Evolutionary conservation across 1,140 invertebrate species (phyloP), one percentile per base, ranked within the genome.

Genomic region (Atopsyche davidsoni): DNA sequence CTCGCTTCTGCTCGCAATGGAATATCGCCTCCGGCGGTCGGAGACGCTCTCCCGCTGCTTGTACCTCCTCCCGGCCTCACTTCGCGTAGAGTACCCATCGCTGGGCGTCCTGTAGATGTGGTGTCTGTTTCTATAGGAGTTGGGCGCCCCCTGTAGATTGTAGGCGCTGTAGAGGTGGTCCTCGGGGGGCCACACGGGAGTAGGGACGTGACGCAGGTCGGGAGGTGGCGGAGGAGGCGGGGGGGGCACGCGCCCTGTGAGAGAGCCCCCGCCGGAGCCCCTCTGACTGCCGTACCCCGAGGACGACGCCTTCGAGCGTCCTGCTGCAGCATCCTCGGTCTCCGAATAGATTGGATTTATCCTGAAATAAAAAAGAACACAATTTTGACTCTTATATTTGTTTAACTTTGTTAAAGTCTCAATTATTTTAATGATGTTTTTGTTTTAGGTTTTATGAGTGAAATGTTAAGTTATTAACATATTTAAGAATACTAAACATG

Each of bases 301-400:
- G 3, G 55, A 57, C 4, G 55, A 57, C 4, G 55, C 55, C 24
- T 57, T 57, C n/a, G 55, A 57, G 32, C 55, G 45, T 11, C 55
- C 55, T 4, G 55, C 55, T 6, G 36, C 55, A n/a, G 53, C 38
- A 21, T 57, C 55, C 24, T 57, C 55, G 28, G 55, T 47, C 24
- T 57, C 55, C 13, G 55, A 53, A 46, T 57, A 57, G 34, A 57
- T 57, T 9, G 55, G 55, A 51, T 57, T 57, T 49, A 57, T 25
- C 31, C 55, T 57, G 25, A 46, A 57, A 50, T 10, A 28, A 28
- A 43, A 41, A 45, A 10, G 11, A n/a, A n/a, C n/a, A n/a, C n/a
- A n/a, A n/a, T n/a, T n/a, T n/a, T n/a, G n/a, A n/a, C n/a, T n/a
- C n/a, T n/a, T n/a, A n/a, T n/a, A n/a, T n/a, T n/a, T n/a, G n/a